phyloP scores from a whole-genome alignment of 2,888 invertebrate genomes.

The Melinaea menophilus region DNA sequence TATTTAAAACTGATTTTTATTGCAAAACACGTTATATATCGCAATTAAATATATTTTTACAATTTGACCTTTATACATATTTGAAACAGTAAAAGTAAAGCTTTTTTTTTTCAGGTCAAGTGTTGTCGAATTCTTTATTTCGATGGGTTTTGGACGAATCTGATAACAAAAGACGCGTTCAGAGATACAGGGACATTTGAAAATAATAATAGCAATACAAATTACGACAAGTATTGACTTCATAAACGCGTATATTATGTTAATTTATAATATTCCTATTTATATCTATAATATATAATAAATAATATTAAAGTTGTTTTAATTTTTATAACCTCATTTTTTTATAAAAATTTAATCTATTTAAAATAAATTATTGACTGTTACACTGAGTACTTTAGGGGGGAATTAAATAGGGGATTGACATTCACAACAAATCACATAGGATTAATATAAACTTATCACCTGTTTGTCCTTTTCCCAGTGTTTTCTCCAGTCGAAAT shows the following conservation, averaged over 20 bases:
- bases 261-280: background rate
- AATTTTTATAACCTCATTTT: too few relatives aligned
- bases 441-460: slow-evolving; percentile 43
- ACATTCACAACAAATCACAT: background rate
- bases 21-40: background rate
- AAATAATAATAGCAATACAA: slow-evolving; percentile 7
- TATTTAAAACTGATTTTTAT: too few relatives aligned
- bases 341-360: too few relatives aligned
- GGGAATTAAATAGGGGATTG: background rate
- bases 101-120: slow-evolving; percentile 46
- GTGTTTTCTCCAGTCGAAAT: slow-evolving; percentile 98
- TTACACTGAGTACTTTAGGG: too few relatives aligned
- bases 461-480: slow-evolving; percentile 99
- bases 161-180: slow-evolving; percentile 48
- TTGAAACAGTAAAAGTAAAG: slow-evolving; percentile 7
- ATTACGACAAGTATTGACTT: slow-evolving; percentile 1
- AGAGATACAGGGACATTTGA: slow-evolving; percentile 48
- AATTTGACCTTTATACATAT: background rate
- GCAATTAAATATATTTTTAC: slow-evolving; percentile 6
- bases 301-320: background rate
- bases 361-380: too few relatives aligned
- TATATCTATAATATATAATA: background rate
- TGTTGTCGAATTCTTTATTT: slow-evolving; percentile 47
- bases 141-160: slow-evolving; percentile 50
- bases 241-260: background rate